These are phyloP conservation scores for Ptiloglossa arizonensis DNA, from an alignment of 1,140 invertebrate species.

Conservation along the genomic window DNA sequence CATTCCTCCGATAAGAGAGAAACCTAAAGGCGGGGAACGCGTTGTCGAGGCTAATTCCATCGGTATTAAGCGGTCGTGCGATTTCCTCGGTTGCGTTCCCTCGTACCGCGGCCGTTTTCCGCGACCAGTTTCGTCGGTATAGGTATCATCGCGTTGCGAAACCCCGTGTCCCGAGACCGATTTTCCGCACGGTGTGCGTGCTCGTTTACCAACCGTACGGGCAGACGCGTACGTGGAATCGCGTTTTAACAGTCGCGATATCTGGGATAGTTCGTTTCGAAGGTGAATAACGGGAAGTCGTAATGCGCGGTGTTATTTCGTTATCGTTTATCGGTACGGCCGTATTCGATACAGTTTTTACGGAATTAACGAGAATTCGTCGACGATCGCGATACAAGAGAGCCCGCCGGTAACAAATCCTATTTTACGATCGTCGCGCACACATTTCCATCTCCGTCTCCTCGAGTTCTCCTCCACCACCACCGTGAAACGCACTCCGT, in stretches of 20 bases:
- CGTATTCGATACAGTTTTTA: conserved; percentile 39
- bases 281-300: conserved; percentile 61
- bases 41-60: neutral
- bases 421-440: conserved; percentile 33
- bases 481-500: neutral
- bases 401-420: conserved; percentile 15
- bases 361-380: conserved; percentile 37
- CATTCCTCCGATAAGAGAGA: neutral
- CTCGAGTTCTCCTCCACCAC: neutral
- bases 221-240: conserved; percentile 5
- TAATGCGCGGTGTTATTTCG: conserved; percentile 54
- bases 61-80: conserved; percentile 8
- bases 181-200: neutral
- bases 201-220: neutral
- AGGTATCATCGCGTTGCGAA: no score
- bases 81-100: neutral
- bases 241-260: neutral
- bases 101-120: neutral
- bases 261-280: conserved; percentile 26
- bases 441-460: neutral
- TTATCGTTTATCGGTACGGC: conserved; percentile 61
- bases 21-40: neutral
- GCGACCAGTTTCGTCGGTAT: conserved; percentile 5
- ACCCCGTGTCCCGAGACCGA: no score
- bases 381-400: conserved; percentile 33